These are phyloP conservation scores for Carlito syrichta DNA, from an alignment of 2,113 vertebrate species.

Conservation along the genomic window DNA sequence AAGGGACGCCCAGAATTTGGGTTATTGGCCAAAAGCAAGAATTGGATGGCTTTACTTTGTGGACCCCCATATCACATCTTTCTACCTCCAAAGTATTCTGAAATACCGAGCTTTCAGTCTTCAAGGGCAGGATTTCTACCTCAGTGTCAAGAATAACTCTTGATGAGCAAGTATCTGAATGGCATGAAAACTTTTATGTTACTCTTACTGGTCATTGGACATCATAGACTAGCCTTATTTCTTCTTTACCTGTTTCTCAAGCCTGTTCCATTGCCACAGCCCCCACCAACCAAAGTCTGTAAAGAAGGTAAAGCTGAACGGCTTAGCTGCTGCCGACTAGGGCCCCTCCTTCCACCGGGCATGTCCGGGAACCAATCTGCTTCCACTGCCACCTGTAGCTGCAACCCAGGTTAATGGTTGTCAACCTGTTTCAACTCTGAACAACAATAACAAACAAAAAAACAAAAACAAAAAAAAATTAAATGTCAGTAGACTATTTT, in stretches of 20 bases:
- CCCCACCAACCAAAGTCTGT: constrained; percentile 95
- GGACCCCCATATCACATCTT: neutral
- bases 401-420: constrained; percentile 72
- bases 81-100: neutral
- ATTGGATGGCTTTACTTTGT: neutral
- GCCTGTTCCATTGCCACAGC: constrained; percentile 93
- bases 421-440: constrained; percentile 79
- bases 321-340: constrained; percentile 99
- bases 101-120: constrained; percentile 29
- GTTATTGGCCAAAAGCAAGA: neutral
- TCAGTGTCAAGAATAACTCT: constrained; percentile 10
- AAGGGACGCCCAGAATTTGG: neutral
- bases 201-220: neutral
- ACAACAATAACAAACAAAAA: too few species aligned
- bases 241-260: constrained; percentile 92
- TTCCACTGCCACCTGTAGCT: constrained; percentile 80
- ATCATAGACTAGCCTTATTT: constrained; percentile 25
- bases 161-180: neutral
- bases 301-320: constrained; percentile 97
- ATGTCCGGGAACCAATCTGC: constrained; percentile 88
- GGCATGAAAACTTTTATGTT: neutral
- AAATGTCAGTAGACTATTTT: constrained; percentile 42
- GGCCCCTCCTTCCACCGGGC: constrained; percentile 99
- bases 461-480: neutral
- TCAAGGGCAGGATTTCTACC: constrained; percentile 9